Base-by-base conservation (phyloP, 2,888 invertebrate genomes). In the Ichneumoninae sp. region DNA sequence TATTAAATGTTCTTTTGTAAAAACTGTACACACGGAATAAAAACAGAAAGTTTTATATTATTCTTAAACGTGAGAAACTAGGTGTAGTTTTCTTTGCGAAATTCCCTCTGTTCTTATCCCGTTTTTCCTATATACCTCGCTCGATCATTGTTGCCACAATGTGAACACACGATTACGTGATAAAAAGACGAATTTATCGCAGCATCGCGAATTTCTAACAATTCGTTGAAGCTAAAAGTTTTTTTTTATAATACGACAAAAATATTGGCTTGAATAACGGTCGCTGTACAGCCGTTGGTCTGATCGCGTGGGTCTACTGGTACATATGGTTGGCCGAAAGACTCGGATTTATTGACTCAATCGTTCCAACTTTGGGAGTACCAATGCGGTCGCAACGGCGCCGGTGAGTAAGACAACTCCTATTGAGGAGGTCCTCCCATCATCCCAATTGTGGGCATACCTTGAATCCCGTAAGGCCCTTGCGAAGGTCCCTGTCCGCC, bases 361-460 rank as follows among this genome's bases (percentile, higher is more conserved):
- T 88, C 87, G 60, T 88, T 90, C 89, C 89, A 22, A 86, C 83
- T 54, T 47, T 88, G 86, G 82, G 91, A 87, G 68, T 83, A 87
- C 85, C 86, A 89, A 13, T 88, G 86, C 26, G 89, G 70, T 87
- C 86, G 85, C 89, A 88, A 60, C 76, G 47, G 1, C 44, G 22
- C 89, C 88, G 89, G 90, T 88, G 89, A 90, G 88, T 90, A 91
- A 86, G 90, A 89, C 85, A 91, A 90, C 65, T 91, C 89, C 91
- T 93, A 93, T 91, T 93, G 93, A 30, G 92, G 92, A 8, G 93
- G 93, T 75, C 93, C 93, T n/a, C 91, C 91, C 92, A 93, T 93
- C 92, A 93, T 93, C 54, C 92, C 91, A 89, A 93, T 93, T 3
- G 92, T 89, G 40, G 91, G 91, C 92, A 93, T 93, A 44, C 90